These are phyloP conservation scores for Propithecus perrieri DNA, from an alignment of 2,797 vertebrate genomes.

Conservation along the genomic window DNA sequence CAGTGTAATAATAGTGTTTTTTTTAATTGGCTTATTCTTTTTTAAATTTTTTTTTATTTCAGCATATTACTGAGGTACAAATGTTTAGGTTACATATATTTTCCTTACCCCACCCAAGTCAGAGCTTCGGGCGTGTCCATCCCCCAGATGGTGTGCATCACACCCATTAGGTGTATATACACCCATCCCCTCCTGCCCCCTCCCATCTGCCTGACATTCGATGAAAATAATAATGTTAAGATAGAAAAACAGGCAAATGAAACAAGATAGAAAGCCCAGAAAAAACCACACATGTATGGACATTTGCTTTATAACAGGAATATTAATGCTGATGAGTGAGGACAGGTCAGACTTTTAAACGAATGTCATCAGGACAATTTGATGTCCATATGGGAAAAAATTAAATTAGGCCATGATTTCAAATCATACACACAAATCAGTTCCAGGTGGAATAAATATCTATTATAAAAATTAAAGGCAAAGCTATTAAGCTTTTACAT, in stretches of 20 bases:
- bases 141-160: no score
- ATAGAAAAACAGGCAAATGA: background rate
- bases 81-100: no score
- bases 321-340: background rate
- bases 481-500: slow-evolving; percentile 12
- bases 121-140: no score
- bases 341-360: background rate
- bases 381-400: background rate
- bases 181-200: no score
- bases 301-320: background rate
- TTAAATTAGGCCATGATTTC: slow-evolving; percentile 23
- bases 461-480: slow-evolving; percentile 35
- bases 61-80: no score
- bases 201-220: no score
- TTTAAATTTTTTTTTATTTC: no score
- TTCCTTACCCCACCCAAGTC: no score
- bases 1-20: background rate
- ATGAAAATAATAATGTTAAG: background rate
- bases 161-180: no score
- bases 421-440: slow-evolving; percentile 3
- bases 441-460: background rate
- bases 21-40: no score
- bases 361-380: slow-evolving; percentile 8
- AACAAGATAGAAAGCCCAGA: background rate
- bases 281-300: background rate